Evolutionary conservation across 2,888 invertebrate species (phyloP).

Genomic region (Heliconius cydno): DNA sequence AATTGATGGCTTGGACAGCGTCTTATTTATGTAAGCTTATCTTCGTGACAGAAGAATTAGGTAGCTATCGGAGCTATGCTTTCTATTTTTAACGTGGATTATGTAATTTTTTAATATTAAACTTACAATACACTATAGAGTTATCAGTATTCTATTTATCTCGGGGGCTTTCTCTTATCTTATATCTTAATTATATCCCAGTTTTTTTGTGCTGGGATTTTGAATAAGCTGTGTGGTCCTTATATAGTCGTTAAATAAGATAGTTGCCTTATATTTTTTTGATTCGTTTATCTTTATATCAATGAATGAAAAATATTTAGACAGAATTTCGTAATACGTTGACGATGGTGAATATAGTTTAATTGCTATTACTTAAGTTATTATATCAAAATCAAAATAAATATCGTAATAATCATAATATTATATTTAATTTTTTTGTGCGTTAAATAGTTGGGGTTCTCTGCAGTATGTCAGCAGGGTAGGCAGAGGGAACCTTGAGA

Average conservation of each 20-base stretch:
- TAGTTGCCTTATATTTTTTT: background rate
- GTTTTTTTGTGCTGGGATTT: constrained; percentile 30
- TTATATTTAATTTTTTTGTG: background rate
- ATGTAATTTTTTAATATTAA: constrained; percentile 35
- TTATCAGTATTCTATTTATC: constrained; percentile 47
- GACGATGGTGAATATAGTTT: background rate
- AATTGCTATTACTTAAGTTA: background rate
- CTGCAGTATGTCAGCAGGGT: no score
- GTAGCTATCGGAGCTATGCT: constrained; percentile 55
- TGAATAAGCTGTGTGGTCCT: constrained; percentile 4
- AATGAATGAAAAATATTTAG: background rate
- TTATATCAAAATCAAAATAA: no score
- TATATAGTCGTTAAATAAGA: background rate
- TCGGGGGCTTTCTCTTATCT: constrained; percentile 49
- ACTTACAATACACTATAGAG: constrained; percentile 35
- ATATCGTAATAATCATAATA: no score
- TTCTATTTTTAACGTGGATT: constrained; percentile 58
- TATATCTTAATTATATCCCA: constrained; percentile 47
- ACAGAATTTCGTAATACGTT: background rate
- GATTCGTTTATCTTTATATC: constrained; percentile 9
- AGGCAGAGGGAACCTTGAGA: no score
- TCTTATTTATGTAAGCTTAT: constrained; percentile 71
- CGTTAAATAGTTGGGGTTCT: background rate
- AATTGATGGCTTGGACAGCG: constrained; percentile 64
- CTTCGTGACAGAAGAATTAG: constrained; percentile 60